These are phyloP conservation scores for Seriola dumerili DNA, from an alignment of 2,113 vertebrate species.

Conservation along the genomic window DNA sequence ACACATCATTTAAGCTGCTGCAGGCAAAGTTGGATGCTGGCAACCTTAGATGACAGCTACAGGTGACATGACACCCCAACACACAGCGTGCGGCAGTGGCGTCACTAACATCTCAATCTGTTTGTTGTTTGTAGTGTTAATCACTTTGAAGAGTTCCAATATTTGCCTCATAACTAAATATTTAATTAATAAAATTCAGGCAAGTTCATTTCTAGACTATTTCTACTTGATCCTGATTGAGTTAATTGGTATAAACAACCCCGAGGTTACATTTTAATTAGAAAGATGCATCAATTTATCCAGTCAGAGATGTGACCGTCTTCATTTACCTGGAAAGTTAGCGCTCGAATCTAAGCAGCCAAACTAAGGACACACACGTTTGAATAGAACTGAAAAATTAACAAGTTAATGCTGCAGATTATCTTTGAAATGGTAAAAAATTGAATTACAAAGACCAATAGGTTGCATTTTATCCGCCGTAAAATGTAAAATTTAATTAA, in stretches of 20 bases:
- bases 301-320: constrained; percentile 11
- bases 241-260: constrained; percentile 53
- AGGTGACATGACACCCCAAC: neutral
- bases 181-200: neutral
- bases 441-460: neutral
- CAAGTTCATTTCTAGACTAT: neutral
- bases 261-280: constrained; percentile 52
- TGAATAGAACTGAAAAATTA: neutral
- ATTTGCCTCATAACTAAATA: neutral
- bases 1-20: neutral
- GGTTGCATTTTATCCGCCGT: neutral
- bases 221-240: neutral
- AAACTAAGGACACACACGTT: constrained; percentile 13
- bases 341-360: constrained; percentile 9
- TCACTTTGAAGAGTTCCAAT: neutral
- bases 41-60: neutral
- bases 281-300: constrained; percentile 35
- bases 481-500: neutral
- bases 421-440: constrained; percentile 1
- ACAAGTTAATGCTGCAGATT: neutral
- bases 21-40: neutral
- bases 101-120: neutral
- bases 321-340: constrained; percentile 48
- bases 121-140: neutral
- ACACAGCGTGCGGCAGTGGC: neutral